A percentile compares a stretch with the other conserved stretches of the same genome.
Evolutionary conservation across 1,140 invertebrate genomes (phyloP).

Genomic region (Monomorium pharaonis): DNA sequence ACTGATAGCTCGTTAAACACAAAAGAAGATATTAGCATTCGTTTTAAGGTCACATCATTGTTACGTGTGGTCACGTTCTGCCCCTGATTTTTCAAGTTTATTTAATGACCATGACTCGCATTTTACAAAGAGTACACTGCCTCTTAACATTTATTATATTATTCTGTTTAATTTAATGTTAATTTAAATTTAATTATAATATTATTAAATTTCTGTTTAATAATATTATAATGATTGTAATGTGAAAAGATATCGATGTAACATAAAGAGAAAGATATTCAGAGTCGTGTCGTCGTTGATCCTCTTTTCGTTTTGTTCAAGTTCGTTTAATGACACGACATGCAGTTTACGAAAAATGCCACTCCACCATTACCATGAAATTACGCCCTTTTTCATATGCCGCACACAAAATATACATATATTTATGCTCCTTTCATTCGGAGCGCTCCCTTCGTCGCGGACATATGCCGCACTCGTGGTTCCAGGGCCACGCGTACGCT

Average conservation of each 20-base stretch:
- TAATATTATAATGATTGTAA: too few species aligned
- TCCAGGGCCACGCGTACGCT: slow-evolving; percentile 19
- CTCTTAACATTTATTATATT: not conserved
- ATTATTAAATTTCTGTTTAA: too few species aligned
- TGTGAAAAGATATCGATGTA: not conserved
- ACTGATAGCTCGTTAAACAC: not conserved
- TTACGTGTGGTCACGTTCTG: not conserved
- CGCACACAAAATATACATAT: not conserved
- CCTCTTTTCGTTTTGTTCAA: not conserved
- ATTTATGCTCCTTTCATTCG: not conserved
- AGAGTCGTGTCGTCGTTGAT: not conserved
- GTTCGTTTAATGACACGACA: not conserved
- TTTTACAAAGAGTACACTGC: not conserved
- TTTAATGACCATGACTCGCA: not conserved
- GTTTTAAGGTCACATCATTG: not conserved
- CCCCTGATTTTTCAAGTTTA: slow-evolving; percentile 1
- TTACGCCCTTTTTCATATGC: not conserved
- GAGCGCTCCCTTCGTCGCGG: not conserved
- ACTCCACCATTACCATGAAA: not conserved
- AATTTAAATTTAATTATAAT: too few species aligned
- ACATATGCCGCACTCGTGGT: slow-evolving; percentile 26
- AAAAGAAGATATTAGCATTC: not conserved
- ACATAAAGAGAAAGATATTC: not conserved
- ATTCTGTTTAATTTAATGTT: not conserved
- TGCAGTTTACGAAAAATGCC: not conserved